phyloP scores from a whole-genome alignment of 2,888 invertebrate species.

The Cheilosia grossa region DNA sequence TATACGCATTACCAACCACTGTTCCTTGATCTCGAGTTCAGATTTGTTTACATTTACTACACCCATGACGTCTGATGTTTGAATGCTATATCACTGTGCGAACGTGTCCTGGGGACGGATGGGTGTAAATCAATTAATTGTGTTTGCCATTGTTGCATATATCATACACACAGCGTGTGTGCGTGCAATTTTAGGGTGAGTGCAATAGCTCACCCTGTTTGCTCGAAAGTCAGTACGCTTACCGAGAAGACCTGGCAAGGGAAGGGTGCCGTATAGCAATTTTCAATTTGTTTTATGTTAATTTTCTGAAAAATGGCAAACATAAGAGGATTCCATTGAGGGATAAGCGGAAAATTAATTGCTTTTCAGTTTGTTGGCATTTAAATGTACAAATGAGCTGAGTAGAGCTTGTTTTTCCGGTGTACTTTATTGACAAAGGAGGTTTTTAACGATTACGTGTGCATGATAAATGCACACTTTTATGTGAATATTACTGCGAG shows the following conservation, averaged over 20 bases:
- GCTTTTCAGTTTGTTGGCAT: slow-evolving; percentile 64
- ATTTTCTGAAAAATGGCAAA: slow-evolving; percentile 62
- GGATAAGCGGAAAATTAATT: slow-evolving; percentile 74
- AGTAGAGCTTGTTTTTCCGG: slow-evolving; percentile 23
- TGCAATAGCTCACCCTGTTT: slow-evolving; percentile 53
- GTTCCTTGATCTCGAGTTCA: slow-evolving; percentile 46
- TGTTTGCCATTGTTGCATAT: slow-evolving; percentile 58
- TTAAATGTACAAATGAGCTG: slow-evolving; percentile 59
- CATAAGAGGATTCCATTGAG: slow-evolving; percentile 68
- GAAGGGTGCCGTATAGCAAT: slow-evolving; percentile 38
- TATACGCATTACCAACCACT: slow-evolving; percentile 66
- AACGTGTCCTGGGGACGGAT: slow-evolving; percentile 43
- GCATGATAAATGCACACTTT: slow-evolving; percentile 43
- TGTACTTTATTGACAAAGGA: slow-evolving; percentile 54
- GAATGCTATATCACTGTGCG: slow-evolving; percentile 10
- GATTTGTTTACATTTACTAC: slow-evolving; percentile 52
- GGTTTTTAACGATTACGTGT: slow-evolving; percentile 47
- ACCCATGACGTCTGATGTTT: slow-evolving; percentile 49
- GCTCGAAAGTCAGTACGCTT: slow-evolving; percentile 36
- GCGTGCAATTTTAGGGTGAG: slow-evolving; percentile 50
- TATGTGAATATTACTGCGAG: slow-evolving; percentile 28
- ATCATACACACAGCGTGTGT: slow-evolving; percentile 15
- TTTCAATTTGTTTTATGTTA: slow-evolving; percentile 74
- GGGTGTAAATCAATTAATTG: slow-evolving; percentile 72
- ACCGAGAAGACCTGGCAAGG: background rate